Evolutionary conservation across 2,113 vertebrate species (phyloP).

Genomic region (Micronycteris hirsuta): DNA sequence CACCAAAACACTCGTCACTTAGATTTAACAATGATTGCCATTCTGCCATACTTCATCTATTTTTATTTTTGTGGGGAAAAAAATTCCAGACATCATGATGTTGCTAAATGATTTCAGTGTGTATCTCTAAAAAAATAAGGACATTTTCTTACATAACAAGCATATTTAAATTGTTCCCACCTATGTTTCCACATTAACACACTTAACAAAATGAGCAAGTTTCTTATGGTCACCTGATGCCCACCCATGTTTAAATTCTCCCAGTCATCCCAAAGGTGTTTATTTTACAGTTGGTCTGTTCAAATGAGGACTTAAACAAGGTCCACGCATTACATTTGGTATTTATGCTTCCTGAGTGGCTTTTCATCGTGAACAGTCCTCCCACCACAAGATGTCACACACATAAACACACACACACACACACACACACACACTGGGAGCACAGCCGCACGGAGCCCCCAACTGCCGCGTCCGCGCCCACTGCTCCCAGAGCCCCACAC

Average conservation of each 20-base stretch:
- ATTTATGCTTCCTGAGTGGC: neutral
- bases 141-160: neutral
- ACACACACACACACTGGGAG: neutral
- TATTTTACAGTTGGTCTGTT: neutral
- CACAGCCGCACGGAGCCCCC: neutral
- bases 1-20: constrained; percentile 14
- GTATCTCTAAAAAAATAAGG: constrained; percentile 6
- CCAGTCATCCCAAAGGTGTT: neutral
- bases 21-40: neutral
- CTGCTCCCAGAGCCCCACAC: neutral
- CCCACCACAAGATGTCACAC: neutral
- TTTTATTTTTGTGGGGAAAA: constrained; percentile 37
- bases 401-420: neutral
- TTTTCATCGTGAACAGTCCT: neutral
- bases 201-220: neutral
- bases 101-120: constrained; percentile 8
- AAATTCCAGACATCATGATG: neutral
- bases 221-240: neutral
- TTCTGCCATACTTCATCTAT: constrained; percentile 30
- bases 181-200: neutral
- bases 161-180: neutral
- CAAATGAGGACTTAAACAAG: neutral
- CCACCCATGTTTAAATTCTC: neutral
- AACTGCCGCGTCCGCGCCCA: too few species aligned
- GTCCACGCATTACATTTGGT: neutral